Base-by-base conservation (phyloP, 2,797 vertebrate genomes). In the Pristis pectinata region DNA sequence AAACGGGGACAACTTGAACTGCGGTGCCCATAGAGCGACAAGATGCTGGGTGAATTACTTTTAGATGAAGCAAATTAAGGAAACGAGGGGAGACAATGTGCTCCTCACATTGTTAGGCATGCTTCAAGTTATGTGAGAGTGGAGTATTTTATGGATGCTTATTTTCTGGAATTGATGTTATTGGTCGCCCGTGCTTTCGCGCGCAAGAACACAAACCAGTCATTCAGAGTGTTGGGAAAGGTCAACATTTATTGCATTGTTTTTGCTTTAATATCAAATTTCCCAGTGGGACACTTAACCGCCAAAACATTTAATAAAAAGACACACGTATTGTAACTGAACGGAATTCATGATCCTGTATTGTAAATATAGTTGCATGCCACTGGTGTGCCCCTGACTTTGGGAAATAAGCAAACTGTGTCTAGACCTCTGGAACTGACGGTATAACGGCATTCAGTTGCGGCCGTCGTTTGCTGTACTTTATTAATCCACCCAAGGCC, bases 61-160 rank as follows among this genome's bases (percentile, higher is more conserved):
- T 97, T 96, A 97, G 97, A 97, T 97, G 96, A 97, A 97, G 97
- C 97, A 97, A 96, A 97, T 97, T 97, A 97, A 97, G 96, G 96
- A 96, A 96, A 96, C 96, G 96, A 96, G 96, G 96, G 96, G 96
- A 97, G 97, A 96, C 96, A 96, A 96, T 97, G 97, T 96, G 96
- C 96, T 97, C 95, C 95, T 97, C 95, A 96, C 96, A 96, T 97
- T 97, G 97, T 97, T 97, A 97, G 97, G 97, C 96, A 96, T 95
- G 96, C 96, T 96, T 96, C 95, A 96, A 96, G 96, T 97, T 97
- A 96, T 95, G 96, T 95, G 96, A 95, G 96, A 96, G 96, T 95
- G 95, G 95, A 96, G 96, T 96, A 96, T 97, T 97, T 97, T 96
- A 96, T 96, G 96, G 96, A 97, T 96, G 96, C 95, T 96, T 96